phyloP scores from a whole-genome alignment of 92 coral and sea anemone species.

The Actinernus sp. region DNA sequence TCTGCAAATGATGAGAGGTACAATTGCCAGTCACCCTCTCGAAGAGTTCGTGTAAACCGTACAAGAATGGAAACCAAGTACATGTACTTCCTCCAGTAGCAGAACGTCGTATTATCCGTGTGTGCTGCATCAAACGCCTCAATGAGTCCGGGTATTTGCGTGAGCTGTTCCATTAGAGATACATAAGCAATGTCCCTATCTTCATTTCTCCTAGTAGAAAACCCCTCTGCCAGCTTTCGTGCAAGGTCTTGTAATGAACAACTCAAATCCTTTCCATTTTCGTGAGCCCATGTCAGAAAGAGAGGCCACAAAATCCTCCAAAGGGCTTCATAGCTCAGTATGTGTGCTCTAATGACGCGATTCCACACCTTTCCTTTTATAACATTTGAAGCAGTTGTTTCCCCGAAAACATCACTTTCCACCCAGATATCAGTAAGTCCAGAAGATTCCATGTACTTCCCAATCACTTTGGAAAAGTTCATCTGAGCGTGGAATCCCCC shows the following conservation, averaged over 20 bases:
- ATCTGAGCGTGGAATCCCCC: slow-evolving; percentile 70
- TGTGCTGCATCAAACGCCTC: slow-evolving; percentile 49
- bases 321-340: slow-evolving; percentile 33
- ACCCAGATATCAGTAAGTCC: slow-evolving; percentile 50
- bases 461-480: slow-evolving; percentile 59
- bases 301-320: no score
- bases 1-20: slow-evolving; percentile 67
- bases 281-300: no score
- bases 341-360: slow-evolving; percentile 56
- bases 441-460: slow-evolving; percentile 54
- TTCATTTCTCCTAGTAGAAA: no score
- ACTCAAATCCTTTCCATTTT: no score
- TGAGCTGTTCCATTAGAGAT: no score
- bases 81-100: no score
- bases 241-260: no score
- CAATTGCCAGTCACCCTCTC: slow-evolving; percentile 75
- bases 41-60: slow-evolving; percentile 59
- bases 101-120: slow-evolving; percentile 41
- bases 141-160: no score
- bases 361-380: slow-evolving; percentile 81
- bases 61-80: slow-evolving; percentile 62
- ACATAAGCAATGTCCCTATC: no score
- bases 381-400: slow-evolving; percentile 47
- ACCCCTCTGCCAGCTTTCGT: no score
- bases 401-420: slow-evolving; percentile 36